Evolutionary conservation across 2,113 vertebrate species (phyloP), one percentile per base, ranked within the genome.

Genomic region (Eidolon helvum): DNA sequence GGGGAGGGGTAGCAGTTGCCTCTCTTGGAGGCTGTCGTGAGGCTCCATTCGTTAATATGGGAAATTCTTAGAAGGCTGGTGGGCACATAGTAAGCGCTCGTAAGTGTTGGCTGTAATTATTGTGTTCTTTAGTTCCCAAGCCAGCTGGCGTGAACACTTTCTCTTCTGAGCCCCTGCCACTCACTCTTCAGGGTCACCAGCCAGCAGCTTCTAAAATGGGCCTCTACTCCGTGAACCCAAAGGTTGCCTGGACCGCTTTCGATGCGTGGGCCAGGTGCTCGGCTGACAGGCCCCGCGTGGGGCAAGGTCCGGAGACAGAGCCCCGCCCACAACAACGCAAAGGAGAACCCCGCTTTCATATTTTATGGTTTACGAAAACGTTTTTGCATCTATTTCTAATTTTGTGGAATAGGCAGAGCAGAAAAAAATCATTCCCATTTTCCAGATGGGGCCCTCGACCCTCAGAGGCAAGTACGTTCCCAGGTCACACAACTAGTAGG

Each of bases 51-150:
- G 26, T 59, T 15, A n/a, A 43, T 2, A 33, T 1, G 2, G 65
- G 68, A 53, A 66, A 40, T 10, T 48, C 87, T 71, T 7, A 45
- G 21, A 59, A 0, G 19, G 1, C 43, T 10, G 50, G n/a, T n/a
- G 9, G 53, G 24, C 38, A 5, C 12, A 0, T 0, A 7, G 30
- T 0, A 24, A 66, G 12, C 2, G 0, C 18, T 2, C 6, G 5
- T 3, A 63, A 4, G 8, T 1, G 3, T 65, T 0, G 24, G 14
- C 40, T 28, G 0, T 53, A 10, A 2, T 40, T 16, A 1, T 1
- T 0, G 18, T 30, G 28, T 7, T 12, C 0, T 22, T 91, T 5
- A 45, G 50, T 40, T 33, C 61, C 74, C 74, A 63, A 35, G 26
- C 50, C 28, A 28, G 5, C 38, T 19, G 11, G 55, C 15, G 22